Evolutionary conservation across 2,797 vertebrate genomes (phyloP), one percentile per base, ranked within the genome.

Genomic region (Myioborus miniatus): DNA sequence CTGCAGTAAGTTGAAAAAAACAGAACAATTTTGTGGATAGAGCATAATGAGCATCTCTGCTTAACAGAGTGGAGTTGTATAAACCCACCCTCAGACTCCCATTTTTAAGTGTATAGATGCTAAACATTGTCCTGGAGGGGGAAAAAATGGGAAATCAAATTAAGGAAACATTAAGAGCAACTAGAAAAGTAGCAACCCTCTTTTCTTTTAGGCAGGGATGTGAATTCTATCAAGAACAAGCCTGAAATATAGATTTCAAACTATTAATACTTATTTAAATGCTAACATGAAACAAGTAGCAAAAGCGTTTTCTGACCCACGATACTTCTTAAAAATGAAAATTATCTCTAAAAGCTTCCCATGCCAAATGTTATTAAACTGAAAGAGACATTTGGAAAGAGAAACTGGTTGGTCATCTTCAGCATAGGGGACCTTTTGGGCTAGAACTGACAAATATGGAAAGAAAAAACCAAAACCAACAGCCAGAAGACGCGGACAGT

Each of bases 341-440:
- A 83, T 94, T 94, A 90, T 44, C 22, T 93, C 55, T 89, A 90
- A 97, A 97, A 97, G 72, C 58, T 92, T 97, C 53, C 43, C 91
- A 67, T 83, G 58, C 32, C 84, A 95, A 95, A 94, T 37, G 26
- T 81, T 96, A 95, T 93, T 95, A 76, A 93, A 95, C 50, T 88
- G 56, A 70, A 92, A 94, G 20, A 96, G 46, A 87, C 69, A 46
- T 89, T 78, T 93, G n/a, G 60, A 93, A 92, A 94, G 32, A 84
- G 1, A 3, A 83, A 68, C 20, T 63, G 53, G n/a, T 67, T 52
- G 34, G 24, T 88, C 83, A 92, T 69, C 80, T 95, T 93, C 52
- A 83, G 88, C 30, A 88, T 69, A 72, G 55, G 17, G 22, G 29
- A 65, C 27, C 9, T 64, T 80, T 65, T 60, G 44, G 30, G 22